Evolutionary conservation across 35 echinoderm and acorn worm species (phyloP), one percentile per base, ranked within the genome.

Genomic region (Acanthaster planci): DNA sequence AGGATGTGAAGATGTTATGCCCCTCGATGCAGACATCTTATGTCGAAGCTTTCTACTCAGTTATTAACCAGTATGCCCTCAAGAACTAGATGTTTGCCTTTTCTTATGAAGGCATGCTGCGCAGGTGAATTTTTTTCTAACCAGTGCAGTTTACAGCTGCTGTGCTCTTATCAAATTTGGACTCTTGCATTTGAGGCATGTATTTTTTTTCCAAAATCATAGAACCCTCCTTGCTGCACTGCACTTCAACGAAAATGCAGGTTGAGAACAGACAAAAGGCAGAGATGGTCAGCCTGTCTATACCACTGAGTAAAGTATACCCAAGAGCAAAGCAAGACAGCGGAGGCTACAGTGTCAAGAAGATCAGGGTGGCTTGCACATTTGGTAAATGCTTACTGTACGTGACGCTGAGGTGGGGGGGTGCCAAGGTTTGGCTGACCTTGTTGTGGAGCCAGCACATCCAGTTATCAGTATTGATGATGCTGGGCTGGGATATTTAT

Each of bases 61-160:
- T 93, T 1, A 68, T 97, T 17, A 82, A 55, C 30, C 87, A 93
- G 55, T 97, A 86, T 39, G 76, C 83, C 4, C 93, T 89, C 27
- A 97, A 90, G n/a, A n/a, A n/a, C n/a, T n/a, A n/a, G 67, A 78
- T 86, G 67, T 76, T 57, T 35, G n/a, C 72, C 1, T 97, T 67
- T 58, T 54, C 54, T 8, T 90, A 83, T 78, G 56, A 67, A 67
- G 31, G 31, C n/a, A 26, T 22, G 27, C 17, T 60, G 57, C 19
- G 27, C 57, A 67, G 5, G 60, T 67, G 27, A 22, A 21, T 7
- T 67, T 67, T 67, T 26, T 22, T 67, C 0, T 22, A 67, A 22
- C 8, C 60, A 0, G 27, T 32, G 17, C 4, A 60, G 5, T 7
- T 60, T 5, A 60, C 17, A 60, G 5, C 27, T 29, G 5, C 19